phyloP scores from a whole-genome alignment of 2,113 vertebrate species.

The Passer montanus region DNA sequence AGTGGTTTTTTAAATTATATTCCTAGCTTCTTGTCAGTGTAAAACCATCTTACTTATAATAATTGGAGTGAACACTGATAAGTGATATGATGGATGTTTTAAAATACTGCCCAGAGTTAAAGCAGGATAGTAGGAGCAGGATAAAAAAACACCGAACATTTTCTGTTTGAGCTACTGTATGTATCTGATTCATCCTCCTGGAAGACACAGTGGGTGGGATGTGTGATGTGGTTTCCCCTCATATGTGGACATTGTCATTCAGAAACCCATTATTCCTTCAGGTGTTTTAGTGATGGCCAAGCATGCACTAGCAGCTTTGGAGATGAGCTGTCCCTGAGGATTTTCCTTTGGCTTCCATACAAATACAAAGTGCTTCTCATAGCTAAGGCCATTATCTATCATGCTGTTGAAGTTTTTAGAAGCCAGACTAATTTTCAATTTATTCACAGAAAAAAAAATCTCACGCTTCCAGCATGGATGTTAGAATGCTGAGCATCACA shows the following conservation, averaged over 20 bases:
- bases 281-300: constrained; percentile 20
- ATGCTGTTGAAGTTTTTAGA: constrained; percentile 4
- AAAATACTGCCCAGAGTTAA: background rate
- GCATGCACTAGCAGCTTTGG: background rate
- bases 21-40: background rate
- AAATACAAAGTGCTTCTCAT: background rate
- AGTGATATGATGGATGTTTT: background rate
- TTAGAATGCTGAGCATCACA: background rate
- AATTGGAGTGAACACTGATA: background rate
- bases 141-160: background rate
- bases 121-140: background rate
- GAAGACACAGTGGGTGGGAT: background rate
- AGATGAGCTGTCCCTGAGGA: background rate
- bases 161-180: background rate
- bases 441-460: background rate
- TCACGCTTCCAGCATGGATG: background rate
- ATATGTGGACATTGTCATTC: fast-evolving
- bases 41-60: background rate
- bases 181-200: background rate
- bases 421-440: background rate
- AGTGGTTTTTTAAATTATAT: background rate
- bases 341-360: constrained; percentile 3
- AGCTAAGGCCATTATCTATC: background rate
- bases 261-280: constrained; percentile 8
- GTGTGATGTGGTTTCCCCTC: background rate